These are phyloP conservation scores for Macrophya alboannulata DNA, from an alignment of 2,888 invertebrate species.

Conservation along the genomic window DNA sequence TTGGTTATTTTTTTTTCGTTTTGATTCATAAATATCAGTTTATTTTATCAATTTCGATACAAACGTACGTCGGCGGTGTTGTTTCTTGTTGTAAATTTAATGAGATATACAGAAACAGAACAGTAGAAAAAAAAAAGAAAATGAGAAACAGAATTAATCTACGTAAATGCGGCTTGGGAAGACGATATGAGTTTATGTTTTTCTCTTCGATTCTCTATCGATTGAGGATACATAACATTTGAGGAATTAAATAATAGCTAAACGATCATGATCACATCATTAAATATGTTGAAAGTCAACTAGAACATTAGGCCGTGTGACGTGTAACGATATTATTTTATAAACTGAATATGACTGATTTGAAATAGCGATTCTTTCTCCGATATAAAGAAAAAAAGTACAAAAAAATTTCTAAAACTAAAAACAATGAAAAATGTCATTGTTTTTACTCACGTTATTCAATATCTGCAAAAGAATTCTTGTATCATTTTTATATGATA, in stretches of 20 bases:
- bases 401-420: background rate
- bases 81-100: background rate
- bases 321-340: background rate
- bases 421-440: background rate
- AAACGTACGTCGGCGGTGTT: background rate
- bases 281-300: background rate
- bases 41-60: background rate
- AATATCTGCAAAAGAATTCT: background rate
- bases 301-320: background rate
- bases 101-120: background rate
- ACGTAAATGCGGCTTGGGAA: no score
- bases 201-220: background rate
- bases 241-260: background rate
- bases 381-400: background rate
- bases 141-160: no score
- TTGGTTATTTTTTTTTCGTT: background rate
- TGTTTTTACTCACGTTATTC: background rate
- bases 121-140: background rate
- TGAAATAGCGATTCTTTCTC: conserved; percentile 17
- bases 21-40: background rate
- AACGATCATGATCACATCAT: background rate
- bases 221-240: background rate
- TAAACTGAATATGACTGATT: background rate
- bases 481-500: background rate
- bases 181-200: no score